phyloP scores from a whole-genome alignment of 2,797 vertebrate species.

The Platalea minor region DNA sequence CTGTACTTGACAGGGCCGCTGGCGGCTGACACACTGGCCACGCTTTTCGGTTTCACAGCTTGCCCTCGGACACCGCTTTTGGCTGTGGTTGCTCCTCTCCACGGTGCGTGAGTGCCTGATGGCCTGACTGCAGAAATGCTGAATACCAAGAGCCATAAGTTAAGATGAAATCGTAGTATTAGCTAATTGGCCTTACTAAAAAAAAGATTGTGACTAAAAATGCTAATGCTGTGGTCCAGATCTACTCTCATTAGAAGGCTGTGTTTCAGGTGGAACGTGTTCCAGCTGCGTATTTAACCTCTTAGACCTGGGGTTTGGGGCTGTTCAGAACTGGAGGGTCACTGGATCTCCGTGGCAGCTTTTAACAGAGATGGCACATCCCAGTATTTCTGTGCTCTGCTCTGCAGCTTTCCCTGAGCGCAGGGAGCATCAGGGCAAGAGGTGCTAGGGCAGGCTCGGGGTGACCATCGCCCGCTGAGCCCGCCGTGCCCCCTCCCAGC shows the following conservation, averaged over 20 bases:
- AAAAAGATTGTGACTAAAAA: background rate
- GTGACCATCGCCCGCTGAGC: background rate
- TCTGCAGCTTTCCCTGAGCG: background rate
- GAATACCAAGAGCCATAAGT: background rate
- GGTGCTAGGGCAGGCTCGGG: too few species aligned
- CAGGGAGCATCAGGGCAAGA: background rate
- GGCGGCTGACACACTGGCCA: too few species aligned
- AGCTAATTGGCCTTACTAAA: background rate
- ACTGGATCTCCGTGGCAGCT: background rate
- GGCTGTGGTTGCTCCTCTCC: background rate
- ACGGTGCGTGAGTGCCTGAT: background rate
- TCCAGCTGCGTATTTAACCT: background rate
- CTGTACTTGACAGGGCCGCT: rapidly evolving
- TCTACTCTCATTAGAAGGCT: background rate
- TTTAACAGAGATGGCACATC: background rate
- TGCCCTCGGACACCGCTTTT: too few species aligned
- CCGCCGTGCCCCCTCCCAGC: background rate
- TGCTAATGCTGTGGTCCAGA: background rate
- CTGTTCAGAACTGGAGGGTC: background rate
- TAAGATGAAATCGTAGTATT: background rate
- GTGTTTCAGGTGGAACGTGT: background rate
- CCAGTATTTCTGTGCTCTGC: background rate
- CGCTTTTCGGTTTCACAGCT: background rate
- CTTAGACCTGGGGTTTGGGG: background rate
- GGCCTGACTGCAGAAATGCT: background rate